phyloP scores from a whole-genome alignment of 2,113 vertebrate species.

The Odocoileus hemionus region DNA sequence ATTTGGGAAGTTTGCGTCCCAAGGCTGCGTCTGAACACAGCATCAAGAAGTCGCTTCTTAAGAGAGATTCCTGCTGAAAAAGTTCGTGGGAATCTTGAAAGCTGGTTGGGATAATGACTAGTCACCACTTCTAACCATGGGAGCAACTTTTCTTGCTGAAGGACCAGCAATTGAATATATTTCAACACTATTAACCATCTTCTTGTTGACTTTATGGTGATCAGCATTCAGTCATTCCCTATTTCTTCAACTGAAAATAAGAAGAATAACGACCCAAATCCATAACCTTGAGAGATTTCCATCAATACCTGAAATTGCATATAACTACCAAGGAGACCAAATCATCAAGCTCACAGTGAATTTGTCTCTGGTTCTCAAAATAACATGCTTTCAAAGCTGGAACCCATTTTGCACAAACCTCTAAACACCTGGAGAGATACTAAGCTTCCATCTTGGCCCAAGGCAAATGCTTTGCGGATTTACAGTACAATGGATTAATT shows the following conservation, averaged over 20 bases:
- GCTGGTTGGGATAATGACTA: rapidly evolving
- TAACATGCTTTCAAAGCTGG: not conserved
- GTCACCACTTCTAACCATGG: rapidly evolving
- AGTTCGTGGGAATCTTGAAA: not conserved
- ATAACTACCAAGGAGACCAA: not conserved
- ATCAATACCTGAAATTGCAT: not conserved
- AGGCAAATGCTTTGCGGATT: not conserved
- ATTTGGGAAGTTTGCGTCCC: rapidly evolving
- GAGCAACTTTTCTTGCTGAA: rapidly evolving
- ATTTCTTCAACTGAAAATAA: not conserved
- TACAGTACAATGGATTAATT: not conserved
- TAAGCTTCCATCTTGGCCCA: not conserved
- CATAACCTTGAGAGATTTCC: not conserved
- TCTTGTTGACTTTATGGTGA: not conserved
- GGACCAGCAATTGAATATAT: not conserved
- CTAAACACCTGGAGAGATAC: not conserved
- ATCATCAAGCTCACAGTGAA: not conserved
- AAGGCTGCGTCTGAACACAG: rapidly evolving
- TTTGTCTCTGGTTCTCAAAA: not conserved
- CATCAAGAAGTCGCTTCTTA: not conserved
- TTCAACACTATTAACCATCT: no score
- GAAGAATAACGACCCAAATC: not conserved
- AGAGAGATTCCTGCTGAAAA: no score
- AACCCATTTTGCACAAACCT: not conserved
- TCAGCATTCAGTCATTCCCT: not conserved